Conservation (phyloP, 2,888 invertebrate genomes). For the Cataglyphis rosenhaueri region DNA sequence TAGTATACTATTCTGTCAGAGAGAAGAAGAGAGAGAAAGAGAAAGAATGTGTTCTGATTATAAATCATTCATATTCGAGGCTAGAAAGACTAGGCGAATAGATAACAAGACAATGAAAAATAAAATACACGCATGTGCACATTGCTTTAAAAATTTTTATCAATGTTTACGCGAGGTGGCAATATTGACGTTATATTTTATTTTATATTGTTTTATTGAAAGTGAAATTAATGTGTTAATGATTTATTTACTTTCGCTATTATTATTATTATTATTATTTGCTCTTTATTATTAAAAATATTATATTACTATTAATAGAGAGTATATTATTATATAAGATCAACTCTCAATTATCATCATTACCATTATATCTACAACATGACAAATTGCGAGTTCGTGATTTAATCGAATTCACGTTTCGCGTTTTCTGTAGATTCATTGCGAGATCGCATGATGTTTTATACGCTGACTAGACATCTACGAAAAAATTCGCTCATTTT, state of each 20-base stretch:
- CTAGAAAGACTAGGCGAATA: not conserved
- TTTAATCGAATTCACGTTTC: slow-evolving; percentile 18
- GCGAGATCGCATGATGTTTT: slow-evolving; percentile 14
- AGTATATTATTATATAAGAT: slow-evolving; percentile 43
- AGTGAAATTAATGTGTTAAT: slow-evolving; percentile 26
- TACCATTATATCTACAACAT: slow-evolving; percentile 29
- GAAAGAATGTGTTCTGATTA: not conserved
- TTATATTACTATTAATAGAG: slow-evolving; percentile 49
- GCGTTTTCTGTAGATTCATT: slow-evolving; percentile 33
- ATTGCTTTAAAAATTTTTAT: slow-evolving; percentile 7
- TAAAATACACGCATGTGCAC: slow-evolving; percentile 54
- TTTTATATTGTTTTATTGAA: slow-evolving; percentile 69
- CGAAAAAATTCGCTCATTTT: slow-evolving; percentile 1
- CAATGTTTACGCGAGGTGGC: slow-evolving; percentile 18
- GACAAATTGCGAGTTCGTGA: slow-evolving; percentile 36
- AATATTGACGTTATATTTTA: slow-evolving; percentile 74
- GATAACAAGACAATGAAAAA: slow-evolving; percentile 38
- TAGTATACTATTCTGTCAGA: slow-evolving; percentile 11
- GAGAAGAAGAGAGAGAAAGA: not conserved
- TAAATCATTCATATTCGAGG: slow-evolving; percentile 24
- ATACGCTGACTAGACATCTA: slow-evolving; percentile 6
- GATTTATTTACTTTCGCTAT: slow-evolving; percentile 43
- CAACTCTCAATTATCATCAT: slow-evolving; percentile 40
- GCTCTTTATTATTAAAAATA: slow-evolving; percentile 45
- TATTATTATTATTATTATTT: slow-evolving; percentile 48